Percentiles rank a stretch among this genome's conserved stretches.
Evolutionary conservation across 2,888 invertebrate species (phyloP).

Genomic region (Miltochrista miniata): DNA sequence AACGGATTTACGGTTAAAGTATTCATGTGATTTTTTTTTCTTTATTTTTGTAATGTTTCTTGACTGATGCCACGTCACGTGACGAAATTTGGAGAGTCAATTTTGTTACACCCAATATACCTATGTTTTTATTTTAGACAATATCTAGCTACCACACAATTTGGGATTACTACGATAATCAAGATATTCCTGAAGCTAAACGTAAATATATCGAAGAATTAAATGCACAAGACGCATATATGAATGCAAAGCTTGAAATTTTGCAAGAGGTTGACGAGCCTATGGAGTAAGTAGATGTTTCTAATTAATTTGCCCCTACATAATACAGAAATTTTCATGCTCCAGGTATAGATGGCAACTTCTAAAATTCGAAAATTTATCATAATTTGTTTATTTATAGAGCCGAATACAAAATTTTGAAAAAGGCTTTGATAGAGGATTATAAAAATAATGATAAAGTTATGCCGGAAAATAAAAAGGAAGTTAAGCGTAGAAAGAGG

Average conservation of each 20-base stretch:
- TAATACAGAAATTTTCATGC: too few relatives aligned
- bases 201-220: conserved; percentile 44
- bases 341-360: too few relatives aligned
- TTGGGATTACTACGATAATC: conserved; percentile 56
- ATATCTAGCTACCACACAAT: conserved; percentile 46
- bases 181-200: conserved; percentile 49
- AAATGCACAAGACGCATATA: conserved; percentile 44
- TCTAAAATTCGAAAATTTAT: too few relatives aligned
- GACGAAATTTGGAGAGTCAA: too few relatives aligned
- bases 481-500: conserved; percentile 36
- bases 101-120: too few relatives aligned
- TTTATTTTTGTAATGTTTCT: too few relatives aligned
- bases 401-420: conserved; percentile 50
- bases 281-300: conserved; percentile 53
- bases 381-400: conserved; percentile 36
- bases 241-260: conserved; percentile 50
- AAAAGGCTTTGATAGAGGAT: conserved; percentile 56
- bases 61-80: too few relatives aligned
- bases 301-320: too few relatives aligned
- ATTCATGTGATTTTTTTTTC: too few relatives aligned
- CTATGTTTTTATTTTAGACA: conserved; percentile 37
- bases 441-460: conserved; percentile 51
- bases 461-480: conserved; percentile 50
- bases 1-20: too few relatives aligned
- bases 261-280: conserved; percentile 46